A percentile compares a stretch with the other conserved stretches of the same genome.
phyloP scores from a whole-genome alignment of 2,113 vertebrate genomes.

The Solea solea region DNA sequence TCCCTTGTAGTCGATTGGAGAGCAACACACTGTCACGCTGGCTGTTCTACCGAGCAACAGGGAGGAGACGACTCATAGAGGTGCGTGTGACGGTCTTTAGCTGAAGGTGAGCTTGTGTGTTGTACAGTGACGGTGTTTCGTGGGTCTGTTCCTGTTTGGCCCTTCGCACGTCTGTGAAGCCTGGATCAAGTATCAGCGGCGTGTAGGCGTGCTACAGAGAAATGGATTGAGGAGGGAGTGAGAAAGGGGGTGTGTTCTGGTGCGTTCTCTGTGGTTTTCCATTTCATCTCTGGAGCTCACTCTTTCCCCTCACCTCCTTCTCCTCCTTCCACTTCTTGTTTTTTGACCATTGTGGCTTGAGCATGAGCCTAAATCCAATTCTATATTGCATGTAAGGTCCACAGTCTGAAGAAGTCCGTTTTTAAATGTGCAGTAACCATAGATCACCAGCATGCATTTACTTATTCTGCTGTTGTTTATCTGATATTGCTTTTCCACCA shows the following conservation, averaged over 20 bases:
- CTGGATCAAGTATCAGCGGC: slow-evolving; percentile 53
- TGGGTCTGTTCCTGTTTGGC: slow-evolving; percentile 31
- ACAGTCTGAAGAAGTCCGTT: not conserved
- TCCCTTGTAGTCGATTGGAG: slow-evolving; percentile 31
- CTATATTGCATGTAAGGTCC: not conserved
- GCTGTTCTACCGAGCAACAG: not conserved
- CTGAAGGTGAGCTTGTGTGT: not conserved
- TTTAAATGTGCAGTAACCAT: too few species aligned
- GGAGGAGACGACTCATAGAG: slow-evolving; percentile 5
- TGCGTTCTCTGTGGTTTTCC: slow-evolving; percentile 56
- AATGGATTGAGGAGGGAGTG: slow-evolving; percentile 2
- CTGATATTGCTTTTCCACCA: too few species aligned
- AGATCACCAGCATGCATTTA: too few species aligned
- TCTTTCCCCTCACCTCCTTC: slow-evolving; percentile 11
- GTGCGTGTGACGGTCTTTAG: not conserved
- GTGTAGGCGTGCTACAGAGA: slow-evolving; percentile 53
- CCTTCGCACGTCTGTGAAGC: slow-evolving; percentile 34
- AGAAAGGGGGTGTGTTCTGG: slow-evolving; percentile 22
- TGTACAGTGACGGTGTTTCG: slow-evolving; percentile 8
- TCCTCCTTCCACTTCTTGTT: not conserved
- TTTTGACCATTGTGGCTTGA: slow-evolving; percentile 2
- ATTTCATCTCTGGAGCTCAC: slow-evolving; percentile 37
- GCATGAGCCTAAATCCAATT: not conserved
- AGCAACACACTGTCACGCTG: not conserved
- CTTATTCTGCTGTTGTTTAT: too few species aligned